A percentile compares a stretch with the other conserved stretches of the same genome.
phyloP scores from a whole-genome alignment of 2,113 vertebrate genomes.

The Silurus glanis region DNA sequence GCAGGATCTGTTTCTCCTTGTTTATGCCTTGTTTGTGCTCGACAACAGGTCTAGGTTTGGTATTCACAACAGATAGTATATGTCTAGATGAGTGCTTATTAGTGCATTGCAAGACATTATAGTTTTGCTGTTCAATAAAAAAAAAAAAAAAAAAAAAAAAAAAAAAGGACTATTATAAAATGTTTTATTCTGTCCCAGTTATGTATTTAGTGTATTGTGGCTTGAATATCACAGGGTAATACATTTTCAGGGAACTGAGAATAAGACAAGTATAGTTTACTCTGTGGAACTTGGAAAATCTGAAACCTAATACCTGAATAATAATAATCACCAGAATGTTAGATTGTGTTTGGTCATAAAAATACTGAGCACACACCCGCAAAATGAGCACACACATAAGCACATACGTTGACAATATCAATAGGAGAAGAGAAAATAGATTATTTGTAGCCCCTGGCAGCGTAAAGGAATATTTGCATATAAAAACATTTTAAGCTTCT shows the following conservation, averaged over 20 bases:
- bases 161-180: neutral
- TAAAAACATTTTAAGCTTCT: neutral
- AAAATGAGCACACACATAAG: neutral
- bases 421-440: neutral
- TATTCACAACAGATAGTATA: neutral
- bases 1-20: conserved; percentile 12
- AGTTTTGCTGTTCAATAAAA: neutral
- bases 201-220: neutral
- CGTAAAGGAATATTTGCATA: neutral
- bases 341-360: neutral
- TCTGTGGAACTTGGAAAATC: neutral
- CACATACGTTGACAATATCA: neutral
- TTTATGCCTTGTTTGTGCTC: neutral
- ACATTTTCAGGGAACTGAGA: neutral
- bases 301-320: neutral
- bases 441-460: neutral
- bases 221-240: neutral
- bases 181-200: neutral
- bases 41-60: conserved; percentile 5
- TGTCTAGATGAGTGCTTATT: neutral
- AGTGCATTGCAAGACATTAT: neutral
- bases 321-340: neutral
- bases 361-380: too few relatives aligned
- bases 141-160: neutral
- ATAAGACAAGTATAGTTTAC: neutral